Base-by-base conservation (phyloP, 2,113 vertebrate species). In the Triplophysa rosa region DNA sequence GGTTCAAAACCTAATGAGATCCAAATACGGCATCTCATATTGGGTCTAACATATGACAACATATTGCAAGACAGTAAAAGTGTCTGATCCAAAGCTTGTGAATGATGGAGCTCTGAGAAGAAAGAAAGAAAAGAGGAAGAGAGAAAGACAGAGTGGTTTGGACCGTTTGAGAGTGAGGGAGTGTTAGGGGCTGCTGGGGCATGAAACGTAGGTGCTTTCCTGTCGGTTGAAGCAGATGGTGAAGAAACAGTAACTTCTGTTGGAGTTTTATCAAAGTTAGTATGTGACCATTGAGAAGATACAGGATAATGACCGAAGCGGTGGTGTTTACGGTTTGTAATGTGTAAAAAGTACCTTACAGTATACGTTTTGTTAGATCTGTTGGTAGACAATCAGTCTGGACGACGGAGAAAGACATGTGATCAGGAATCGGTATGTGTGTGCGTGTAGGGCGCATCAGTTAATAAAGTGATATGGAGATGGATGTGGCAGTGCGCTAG, bases 381-480 rank as follows among this genome's bases (percentile, higher is more conserved):
- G 42, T 26, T 69, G 21, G 14, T 13, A 62, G 19, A 67, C 21
- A 24, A 49, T 4, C 52, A 8, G 37, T 8, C 52, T 74, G 37
- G 54, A 45, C 24, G 29, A 59, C 21, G 33, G 16, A 21, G 49
- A 73, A 42, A 67, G 17, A 59, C 26, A 49, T 21, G 5, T 61
- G 21, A n/a, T 17, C 54, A 58, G 54, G 19, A 58, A 21, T 69
- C 16, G 10, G 64, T 77, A n/a, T 11, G 64, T 45, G 56, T 64
- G 45, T 78, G 47, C 1, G 42, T 69, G 59, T 49, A 21, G 1
- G 11, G 8, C 33, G 54, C 56, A 24, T 62, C 56, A 65, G 40
- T 82, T 84, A 79, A 81, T 81, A 62, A 73, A 67, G 64, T 67
- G 69, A 78, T 87, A 87, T 83, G 68, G 80, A 88, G 87, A 88